A percentile compares a stretch with the other conserved stretches of the same genome.
Conservation (phyloP, 2,113 vertebrate genomes). For the Ceyx cyanopectus region DNA sequence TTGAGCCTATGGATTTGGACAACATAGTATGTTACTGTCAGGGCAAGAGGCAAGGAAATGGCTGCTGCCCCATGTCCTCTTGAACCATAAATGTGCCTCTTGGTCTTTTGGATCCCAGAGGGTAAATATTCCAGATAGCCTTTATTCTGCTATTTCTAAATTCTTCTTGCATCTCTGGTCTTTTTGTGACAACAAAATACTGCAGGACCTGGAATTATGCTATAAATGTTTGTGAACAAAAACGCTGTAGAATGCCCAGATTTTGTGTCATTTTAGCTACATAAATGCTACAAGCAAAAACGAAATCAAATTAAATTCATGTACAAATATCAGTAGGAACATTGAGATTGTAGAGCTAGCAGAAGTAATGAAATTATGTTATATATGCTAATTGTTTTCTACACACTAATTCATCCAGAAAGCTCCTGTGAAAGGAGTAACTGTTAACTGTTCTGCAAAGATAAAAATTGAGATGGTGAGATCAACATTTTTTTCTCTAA, state of each 20-base stretch:
- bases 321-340: background rate
- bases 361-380: constrained; percentile 57
- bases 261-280: constrained; percentile 13
- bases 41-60: constrained; percentile 8
- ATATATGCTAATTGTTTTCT: constrained; percentile 32
- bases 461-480: background rate
- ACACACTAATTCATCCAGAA: constrained; percentile 16
- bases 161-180: background rate
- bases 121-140: background rate
- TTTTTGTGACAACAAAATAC: background rate
- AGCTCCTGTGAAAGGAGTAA: background rate
- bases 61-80: background rate
- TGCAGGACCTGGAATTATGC: background rate
- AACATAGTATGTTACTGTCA: constrained; percentile 16
- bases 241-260: background rate
- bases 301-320: background rate
- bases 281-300: background rate
- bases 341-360: background rate
- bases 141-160: background rate
- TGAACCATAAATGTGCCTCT: background rate
- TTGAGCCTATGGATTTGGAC: constrained; percentile 48
- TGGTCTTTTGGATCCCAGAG: background rate
- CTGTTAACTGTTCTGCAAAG: constrained; percentile 2
- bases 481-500: background rate
- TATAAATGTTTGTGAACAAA: background rate